phyloP scores from a whole-genome alignment of 2,888 invertebrate species.

The Sepiola atlantica region DNA sequence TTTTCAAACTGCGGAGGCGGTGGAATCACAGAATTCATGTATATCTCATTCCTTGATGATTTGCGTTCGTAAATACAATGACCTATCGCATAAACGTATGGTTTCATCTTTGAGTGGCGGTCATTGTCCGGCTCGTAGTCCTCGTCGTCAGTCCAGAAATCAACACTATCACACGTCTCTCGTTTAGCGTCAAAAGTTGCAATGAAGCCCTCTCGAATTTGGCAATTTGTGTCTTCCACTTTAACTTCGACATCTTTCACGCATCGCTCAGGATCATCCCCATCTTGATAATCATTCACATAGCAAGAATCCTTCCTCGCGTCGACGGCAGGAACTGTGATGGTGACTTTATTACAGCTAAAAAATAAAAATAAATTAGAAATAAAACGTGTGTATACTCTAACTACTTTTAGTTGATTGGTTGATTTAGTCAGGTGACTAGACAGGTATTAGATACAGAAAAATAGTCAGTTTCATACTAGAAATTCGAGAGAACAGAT shows the following conservation, averaged over 20 bases:
- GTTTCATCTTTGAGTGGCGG: background rate
- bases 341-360: background rate
- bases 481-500: too few species aligned
- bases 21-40: background rate
- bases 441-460: too few species aligned
- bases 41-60: background rate
- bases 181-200: background rate
- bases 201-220: background rate
- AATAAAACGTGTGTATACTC: too few species aligned
- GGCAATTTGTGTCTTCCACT: background rate
- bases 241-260: background rate
- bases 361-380: background rate
- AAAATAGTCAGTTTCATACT: too few species aligned
- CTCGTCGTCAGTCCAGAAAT: background rate
- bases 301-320: background rate
- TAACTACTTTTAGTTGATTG: too few species aligned
- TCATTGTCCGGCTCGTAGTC: background rate
- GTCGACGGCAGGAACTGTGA: background rate
- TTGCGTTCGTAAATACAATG: background rate
- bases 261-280: too few species aligned
- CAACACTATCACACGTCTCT: background rate
- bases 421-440: too few species aligned
- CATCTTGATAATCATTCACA: background rate
- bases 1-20: background rate
- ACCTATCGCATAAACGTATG: background rate